Conservation (phyloP, 2,113 vertebrate genomes). For the Calyptomena viridis region DNA sequence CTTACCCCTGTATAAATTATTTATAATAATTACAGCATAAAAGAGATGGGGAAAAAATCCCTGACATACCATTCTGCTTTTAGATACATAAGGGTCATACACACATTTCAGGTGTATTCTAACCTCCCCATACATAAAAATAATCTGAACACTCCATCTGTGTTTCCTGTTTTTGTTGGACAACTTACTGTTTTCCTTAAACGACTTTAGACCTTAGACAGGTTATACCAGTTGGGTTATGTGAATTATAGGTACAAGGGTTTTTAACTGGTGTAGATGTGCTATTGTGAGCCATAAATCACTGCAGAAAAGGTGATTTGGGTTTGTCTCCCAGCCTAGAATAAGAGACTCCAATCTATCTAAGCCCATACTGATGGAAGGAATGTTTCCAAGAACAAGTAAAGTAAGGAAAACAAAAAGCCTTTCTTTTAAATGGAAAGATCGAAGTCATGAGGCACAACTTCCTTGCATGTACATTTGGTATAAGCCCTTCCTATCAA, state of each 20-base stretch:
- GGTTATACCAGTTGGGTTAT: conserved; percentile 55
- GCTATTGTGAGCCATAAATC: not conserved
- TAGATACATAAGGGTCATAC: not conserved
- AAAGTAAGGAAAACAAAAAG: not conserved
- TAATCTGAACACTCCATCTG: conserved; percentile 24
- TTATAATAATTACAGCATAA: not conserved
- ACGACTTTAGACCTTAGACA: conserved; percentile 26
- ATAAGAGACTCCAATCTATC: not conserved
- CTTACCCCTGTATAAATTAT: not conserved
- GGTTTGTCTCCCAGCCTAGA: not conserved
- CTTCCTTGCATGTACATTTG: not conserved
- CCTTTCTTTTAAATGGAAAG: not conserved
- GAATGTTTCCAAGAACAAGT: not conserved
- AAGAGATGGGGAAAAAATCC: not conserved
- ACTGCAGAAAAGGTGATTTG: not conserved
- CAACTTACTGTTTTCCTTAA: conserved; percentile 36
- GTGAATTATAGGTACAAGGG: not conserved
- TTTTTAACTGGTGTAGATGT: not conserved
- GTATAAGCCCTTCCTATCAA: not conserved
- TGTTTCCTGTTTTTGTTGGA: conserved; percentile 44
- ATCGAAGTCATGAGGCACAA: not conserved
- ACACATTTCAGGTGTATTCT: not conserved
- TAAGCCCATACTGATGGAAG: not conserved
- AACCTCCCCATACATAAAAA: not conserved
- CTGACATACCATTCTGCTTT: not conserved